Evolutionary conservation across 2,797 vertebrate species (phyloP).

Genomic region (Pantherophis alleghaniensis): DNA sequence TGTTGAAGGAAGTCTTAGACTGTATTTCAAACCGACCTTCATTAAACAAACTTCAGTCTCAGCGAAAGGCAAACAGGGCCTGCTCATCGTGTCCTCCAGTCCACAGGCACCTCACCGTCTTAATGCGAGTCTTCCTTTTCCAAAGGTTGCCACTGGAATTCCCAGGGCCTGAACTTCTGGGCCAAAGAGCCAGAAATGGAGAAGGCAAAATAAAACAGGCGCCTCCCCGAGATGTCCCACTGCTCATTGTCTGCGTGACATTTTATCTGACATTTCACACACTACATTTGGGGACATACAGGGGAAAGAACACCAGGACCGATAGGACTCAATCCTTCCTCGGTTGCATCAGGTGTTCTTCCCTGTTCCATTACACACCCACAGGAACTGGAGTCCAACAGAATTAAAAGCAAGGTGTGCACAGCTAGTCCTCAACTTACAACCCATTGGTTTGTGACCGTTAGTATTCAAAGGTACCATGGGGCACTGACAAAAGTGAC

Average conservation of each 20-base stretch:
- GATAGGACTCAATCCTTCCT: not conserved
- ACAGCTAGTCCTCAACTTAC: not conserved
- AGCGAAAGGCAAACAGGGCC: not conserved
- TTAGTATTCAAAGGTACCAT: not conserved
- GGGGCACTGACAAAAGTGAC: not conserved
- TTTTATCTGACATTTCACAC: not conserved
- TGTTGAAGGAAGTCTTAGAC: not conserved
- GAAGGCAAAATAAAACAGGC: not conserved
- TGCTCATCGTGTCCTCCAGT: not conserved
- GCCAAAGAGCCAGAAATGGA: not conserved
- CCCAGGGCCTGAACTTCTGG: not conserved
- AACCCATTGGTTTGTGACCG: not conserved
- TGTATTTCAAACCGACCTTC: not conserved
- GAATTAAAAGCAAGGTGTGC: not conserved
- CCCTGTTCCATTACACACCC: not conserved
- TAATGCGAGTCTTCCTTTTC: not conserved
- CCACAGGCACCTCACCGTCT: not conserved
- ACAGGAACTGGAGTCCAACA: not conserved
- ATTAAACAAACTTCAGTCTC: not conserved
- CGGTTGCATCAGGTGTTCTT: no score
- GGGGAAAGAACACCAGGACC: accelerated
- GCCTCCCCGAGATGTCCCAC: not conserved
- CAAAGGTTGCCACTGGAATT: not conserved
- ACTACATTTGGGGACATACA: not conserved
- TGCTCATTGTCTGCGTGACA: not conserved